Evolutionary conservation across 2,888 invertebrate species (phyloP), one percentile per base, ranked within the genome.

Genomic region (Ectropis crepuscularia): DNA sequence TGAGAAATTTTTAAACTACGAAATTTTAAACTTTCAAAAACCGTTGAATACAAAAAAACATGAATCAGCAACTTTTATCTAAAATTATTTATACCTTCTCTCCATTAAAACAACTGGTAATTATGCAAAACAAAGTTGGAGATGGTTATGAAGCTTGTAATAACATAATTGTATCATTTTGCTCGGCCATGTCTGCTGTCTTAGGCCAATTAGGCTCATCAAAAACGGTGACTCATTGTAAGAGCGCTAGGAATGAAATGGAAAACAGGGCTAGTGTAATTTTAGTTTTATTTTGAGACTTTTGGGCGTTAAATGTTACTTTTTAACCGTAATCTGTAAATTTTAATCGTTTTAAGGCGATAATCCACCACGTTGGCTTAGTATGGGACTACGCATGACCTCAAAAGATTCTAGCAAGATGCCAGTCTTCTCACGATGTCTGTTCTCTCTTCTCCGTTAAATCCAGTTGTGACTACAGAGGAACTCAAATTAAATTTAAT

Each of bases 141-240:
- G 45, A 55, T 38, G 43, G 45, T 55, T 55, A 55, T 6, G 38
- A 46, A 9, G 43, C 53, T 53, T 43, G 43, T 53, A 43, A 43
- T 53, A 43, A 43, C 11, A 53, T 53, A 53, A 53, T 53, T 43
- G 36, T 53, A 45, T 37, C 28, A 37, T 45, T 11, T 12, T 53
- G 42, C 43, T 41, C 41, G 41, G 16, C 51, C 41, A 16, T 49
- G 49, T 51, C 43, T 53, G 36, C 39, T 53, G 50, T 39, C 11
- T 72, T 72, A 48, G 41, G 5, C 46, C 47, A 55, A 55, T 55
- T 55, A 48, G 37, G 0, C 28, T 55, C 55, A 55, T 55, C 55
- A n/a, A 47, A 39, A 41, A 16, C n/a, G 55, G 47, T 47, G 55
- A 55, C 55, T 10, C 47, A 55, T 48, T 55, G 11, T 10, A 38